phyloP scores from a whole-genome alignment of 2,113 vertebrate genomes.

The Lagopus muta region DNA sequence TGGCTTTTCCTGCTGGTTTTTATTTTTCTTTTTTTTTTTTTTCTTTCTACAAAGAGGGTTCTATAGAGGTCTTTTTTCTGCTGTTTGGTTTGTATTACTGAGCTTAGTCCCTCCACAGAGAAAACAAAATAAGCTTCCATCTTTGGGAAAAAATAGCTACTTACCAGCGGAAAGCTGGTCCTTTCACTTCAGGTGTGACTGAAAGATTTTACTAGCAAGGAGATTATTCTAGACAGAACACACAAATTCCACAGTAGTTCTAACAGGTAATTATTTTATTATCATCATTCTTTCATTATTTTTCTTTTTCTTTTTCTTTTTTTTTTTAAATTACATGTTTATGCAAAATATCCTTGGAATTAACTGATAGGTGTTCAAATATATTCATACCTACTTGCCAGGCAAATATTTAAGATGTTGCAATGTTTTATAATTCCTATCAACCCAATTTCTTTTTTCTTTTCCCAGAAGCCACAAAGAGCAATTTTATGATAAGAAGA shows the following conservation, averaged over 20 bases:
- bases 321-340: background rate
- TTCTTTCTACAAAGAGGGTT: background rate
- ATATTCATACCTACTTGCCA: background rate
- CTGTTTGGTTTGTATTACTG: background rate
- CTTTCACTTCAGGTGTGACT: background rate
- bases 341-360: background rate
- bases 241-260: background rate
- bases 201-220: background rate
- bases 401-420: background rate
- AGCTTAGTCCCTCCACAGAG: background rate
- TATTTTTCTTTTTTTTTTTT: background rate
- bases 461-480: constrained; percentile 1
- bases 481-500: background rate
- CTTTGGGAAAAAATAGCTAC: background rate
- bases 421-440: background rate
- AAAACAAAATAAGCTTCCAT: background rate
- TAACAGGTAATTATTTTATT: background rate
- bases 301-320: background rate
- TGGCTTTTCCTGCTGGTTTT: background rate
- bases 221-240: background rate
- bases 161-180: background rate
- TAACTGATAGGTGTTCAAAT: background rate
- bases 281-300: background rate
- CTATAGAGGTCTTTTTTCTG: background rate
- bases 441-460: background rate